Percentiles rank a stretch among this genome's conserved stretches.
phyloP scores from a whole-genome alignment of 2,113 vertebrate genomes.

The Aspiorhynchus laticeps region DNA sequence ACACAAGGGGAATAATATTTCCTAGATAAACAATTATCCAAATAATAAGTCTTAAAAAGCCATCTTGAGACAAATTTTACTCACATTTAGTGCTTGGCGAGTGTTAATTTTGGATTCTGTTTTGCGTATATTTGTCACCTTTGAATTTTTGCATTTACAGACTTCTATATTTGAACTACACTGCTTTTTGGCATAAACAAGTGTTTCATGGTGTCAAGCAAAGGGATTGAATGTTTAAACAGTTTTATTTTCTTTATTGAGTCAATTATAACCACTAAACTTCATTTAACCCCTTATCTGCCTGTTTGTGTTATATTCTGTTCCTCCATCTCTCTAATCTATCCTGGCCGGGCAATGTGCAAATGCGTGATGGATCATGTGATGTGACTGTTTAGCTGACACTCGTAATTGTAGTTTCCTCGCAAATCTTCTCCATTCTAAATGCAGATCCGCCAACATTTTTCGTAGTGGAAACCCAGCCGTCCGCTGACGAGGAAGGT shows the following conservation, averaged over 20 bases:
- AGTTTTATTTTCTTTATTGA: background rate
- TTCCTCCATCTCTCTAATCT: constrained; percentile 19
- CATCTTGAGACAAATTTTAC: background rate
- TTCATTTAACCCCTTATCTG: background rate
- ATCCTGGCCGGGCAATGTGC: constrained; percentile 80
- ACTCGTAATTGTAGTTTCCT: constrained; percentile 97
- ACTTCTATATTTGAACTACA: background rate
- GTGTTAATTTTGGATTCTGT: background rate
- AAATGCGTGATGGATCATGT: constrained; percentile 72
- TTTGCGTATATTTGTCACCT: background rate
- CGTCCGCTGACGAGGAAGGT: constrained; percentile 93
- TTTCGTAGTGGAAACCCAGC: constrained; percentile 84
- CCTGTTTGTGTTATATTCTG: background rate
- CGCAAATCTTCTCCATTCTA: constrained; percentile 99
- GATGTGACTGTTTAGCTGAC: constrained; percentile 82
- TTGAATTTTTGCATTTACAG: background rate
- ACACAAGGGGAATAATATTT: background rate
- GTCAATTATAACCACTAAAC: constrained; percentile 27
- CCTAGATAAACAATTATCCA: background rate
- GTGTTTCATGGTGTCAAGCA: background rate
- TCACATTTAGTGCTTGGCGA: background rate
- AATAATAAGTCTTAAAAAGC: background rate
- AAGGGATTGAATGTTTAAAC: background rate
- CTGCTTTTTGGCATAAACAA: background rate
- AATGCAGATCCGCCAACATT: constrained; percentile 94